phyloP scores from a whole-genome alignment of 2,113 vertebrate genomes.

The Boulengeromyrus knoepffleri region DNA sequence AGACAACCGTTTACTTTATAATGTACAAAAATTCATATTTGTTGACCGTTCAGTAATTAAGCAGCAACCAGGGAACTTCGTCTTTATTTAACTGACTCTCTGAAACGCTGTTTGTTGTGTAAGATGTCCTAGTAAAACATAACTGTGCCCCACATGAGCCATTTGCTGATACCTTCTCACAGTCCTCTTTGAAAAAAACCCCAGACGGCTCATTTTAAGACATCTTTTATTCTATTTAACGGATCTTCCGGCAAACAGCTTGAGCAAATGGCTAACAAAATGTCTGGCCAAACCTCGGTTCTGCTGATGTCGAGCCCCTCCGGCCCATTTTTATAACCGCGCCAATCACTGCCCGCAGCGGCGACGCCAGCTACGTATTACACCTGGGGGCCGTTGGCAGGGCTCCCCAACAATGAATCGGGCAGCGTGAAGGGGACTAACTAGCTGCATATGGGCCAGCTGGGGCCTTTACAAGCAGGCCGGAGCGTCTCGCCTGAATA shows the following conservation, averaged over 20 bases:
- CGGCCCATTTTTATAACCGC: not conserved
- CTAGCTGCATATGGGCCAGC: conserved; percentile 38
- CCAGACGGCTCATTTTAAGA: conserved; percentile 24
- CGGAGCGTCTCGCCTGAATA: conserved; percentile 31
- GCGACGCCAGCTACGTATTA: conserved; percentile 23
- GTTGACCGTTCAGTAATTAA: not conserved
- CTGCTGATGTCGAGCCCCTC: not conserved
- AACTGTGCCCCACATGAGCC: conserved; percentile 24
- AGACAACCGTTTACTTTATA: not conserved
- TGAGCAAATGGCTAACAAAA: conserved; percentile 16
- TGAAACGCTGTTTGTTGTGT: not conserved
- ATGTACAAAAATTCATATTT: not conserved
- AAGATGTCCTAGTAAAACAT: conserved; percentile 31
- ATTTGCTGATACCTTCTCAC: conserved; percentile 21
- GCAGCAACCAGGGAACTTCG: not conserved
- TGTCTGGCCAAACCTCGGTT: conserved; percentile 14
- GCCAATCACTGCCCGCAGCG: conserved; percentile 15
- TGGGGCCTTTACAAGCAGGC: conserved; percentile 25
- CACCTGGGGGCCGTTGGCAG: conserved; percentile 10
- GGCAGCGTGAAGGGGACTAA: conserved; percentile 30
- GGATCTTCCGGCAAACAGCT: conserved; percentile 23
- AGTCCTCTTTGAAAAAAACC: conserved; percentile 22
- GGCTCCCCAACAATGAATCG: conserved; percentile 13
- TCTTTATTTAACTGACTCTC: not conserved
- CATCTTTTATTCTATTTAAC: conserved; percentile 35